Base-by-base conservation (phyloP, 2,797 vertebrate species). In the Phylloscopus collybita region DNA sequence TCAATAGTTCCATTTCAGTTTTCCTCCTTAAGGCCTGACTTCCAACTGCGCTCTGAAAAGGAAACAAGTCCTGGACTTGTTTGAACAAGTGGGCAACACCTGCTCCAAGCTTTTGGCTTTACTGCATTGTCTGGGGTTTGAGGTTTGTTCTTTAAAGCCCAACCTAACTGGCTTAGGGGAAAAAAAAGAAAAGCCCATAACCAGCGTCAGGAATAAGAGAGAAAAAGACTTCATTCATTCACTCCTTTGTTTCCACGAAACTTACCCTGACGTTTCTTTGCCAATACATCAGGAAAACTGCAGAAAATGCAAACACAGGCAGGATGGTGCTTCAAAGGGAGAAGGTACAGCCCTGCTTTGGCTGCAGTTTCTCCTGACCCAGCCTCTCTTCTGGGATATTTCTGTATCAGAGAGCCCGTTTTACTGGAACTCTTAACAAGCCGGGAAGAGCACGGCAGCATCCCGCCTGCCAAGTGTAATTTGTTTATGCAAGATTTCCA, bases 1-100 rank as follows among this genome's bases (percentile, higher is more conserved):
- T 90, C 50, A 86, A 30, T 8, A 62, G 65, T 5, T 67, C 57
- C 75, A 85, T 87, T 92, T 71, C 73, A 59, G 80, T 89, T 83
- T 80, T 89, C 71, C 65, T 92, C 80, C 78, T 93, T 36, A 51
- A 92, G 92, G 59, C 72, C 69, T 60, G 70, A 80, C 72, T 94
- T 95, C 86, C 93, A 94, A 71, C 67, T 10, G 8, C 2, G 0
- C 57, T 74, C 67, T 69, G 74, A 85, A 94, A 91, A 94, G 92
- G 91, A 96, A 97, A 91, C 16, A 0, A 96, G 80, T 20, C 64
- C 64, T 42, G 5, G 62, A 27, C 94, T 65, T 96, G 95, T 92
- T 74, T 80, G 84, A 91, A 96, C 96, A 96, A 95, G 94, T 59
- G 53, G 51, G 80, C 44, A 97, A 92, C 92, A 96, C 93, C 92